phyloP scores from a whole-genome alignment of 2,113 vertebrate species.

The Pimephales promelas region DNA sequence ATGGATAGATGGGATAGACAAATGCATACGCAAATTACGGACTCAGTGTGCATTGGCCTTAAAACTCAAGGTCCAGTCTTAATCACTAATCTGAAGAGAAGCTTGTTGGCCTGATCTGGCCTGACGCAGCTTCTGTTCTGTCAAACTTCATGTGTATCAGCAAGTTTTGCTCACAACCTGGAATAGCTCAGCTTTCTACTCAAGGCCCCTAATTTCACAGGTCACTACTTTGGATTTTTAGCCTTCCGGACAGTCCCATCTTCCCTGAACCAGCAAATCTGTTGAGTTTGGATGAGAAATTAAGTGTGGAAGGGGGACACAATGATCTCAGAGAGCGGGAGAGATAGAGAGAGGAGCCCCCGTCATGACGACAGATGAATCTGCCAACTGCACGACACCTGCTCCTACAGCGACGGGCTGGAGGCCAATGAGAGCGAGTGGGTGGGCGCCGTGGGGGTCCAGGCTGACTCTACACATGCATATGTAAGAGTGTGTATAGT shows the following conservation, averaged over 20 bases:
- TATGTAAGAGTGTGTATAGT: conserved; percentile 32
- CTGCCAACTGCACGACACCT: conserved; percentile 39
- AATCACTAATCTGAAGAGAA: conserved; percentile 3
- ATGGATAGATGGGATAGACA: too few relatives aligned
- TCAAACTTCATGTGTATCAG: conserved; percentile 22
- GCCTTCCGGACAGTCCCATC: conserved; percentile 10
- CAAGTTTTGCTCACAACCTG: conserved; percentile 40
- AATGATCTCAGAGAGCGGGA: conserved; percentile 20
- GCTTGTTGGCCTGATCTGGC: not conserved
- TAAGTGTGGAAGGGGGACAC: conserved; percentile 27
- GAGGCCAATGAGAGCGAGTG: conserved; percentile 51
- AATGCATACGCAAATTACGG: too few relatives aligned
- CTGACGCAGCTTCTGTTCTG: not conserved
- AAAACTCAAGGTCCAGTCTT: not conserved
- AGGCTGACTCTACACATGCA: conserved; percentile 2
- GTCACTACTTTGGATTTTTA: conserved; percentile 33
- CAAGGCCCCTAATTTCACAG: conserved; percentile 38
- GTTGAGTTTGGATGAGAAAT: conserved; percentile 9
- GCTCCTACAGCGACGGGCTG: conserved; percentile 51
- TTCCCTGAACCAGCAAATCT: conserved; percentile 27
- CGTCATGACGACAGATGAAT: conserved; percentile 55
- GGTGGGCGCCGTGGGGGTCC: conserved; percentile 42
- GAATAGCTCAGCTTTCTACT: not conserved
- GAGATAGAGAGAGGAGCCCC: conserved; percentile 39
- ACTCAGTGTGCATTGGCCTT: too few relatives aligned